These are phyloP conservation scores for Seriola aureovittata DNA, from an alignment of 2,113 vertebrate genomes.

Conservation along the genomic window DNA sequence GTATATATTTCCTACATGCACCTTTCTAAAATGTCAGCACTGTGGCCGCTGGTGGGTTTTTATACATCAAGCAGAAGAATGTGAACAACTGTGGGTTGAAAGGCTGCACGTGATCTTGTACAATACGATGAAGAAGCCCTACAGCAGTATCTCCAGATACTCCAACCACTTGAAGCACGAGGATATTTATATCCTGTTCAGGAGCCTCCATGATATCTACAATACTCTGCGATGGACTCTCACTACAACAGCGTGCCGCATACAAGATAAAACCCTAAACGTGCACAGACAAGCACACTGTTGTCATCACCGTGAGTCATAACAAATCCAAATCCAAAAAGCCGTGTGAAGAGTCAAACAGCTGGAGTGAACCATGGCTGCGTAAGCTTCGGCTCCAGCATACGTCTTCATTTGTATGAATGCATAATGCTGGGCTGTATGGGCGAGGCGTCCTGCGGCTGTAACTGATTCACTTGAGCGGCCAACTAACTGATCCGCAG, in stretches of 20 bases:
- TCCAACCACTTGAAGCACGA: slow-evolving; percentile 54
- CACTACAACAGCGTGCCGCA: background rate
- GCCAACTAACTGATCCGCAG: slow-evolving; percentile 41
- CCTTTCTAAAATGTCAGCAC: background rate
- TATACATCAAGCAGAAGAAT: slow-evolving; percentile 19
- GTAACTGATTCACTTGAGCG: slow-evolving; percentile 60
- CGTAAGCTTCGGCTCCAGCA: background rate
- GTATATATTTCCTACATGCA: background rate
- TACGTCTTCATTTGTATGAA: background rate
- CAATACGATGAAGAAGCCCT: slow-evolving; percentile 30
- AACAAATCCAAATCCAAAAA: slow-evolving; percentile 45
- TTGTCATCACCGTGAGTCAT: slow-evolving; percentile 51
- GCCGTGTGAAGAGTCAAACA: slow-evolving; percentile 50
- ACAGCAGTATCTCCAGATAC: slow-evolving; percentile 54
- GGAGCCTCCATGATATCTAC: slow-evolving; percentile 41
- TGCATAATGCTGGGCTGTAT: background rate
- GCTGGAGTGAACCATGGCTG: slow-evolving; percentile 41
- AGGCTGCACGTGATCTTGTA: slow-evolving; percentile 31
- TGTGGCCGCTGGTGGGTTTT: slow-evolving; percentile 19
- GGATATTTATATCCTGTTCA: slow-evolving; percentile 64
- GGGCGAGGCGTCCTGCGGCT: slow-evolving; percentile 48
- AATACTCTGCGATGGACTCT: background rate
- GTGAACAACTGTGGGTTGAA: slow-evolving; percentile 42
- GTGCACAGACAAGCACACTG: slow-evolving; percentile 42
- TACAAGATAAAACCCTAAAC: slow-evolving; percentile 24